phyloP scores from a whole-genome alignment of 2,113 vertebrate species.

The Sapajus apella region DNA sequence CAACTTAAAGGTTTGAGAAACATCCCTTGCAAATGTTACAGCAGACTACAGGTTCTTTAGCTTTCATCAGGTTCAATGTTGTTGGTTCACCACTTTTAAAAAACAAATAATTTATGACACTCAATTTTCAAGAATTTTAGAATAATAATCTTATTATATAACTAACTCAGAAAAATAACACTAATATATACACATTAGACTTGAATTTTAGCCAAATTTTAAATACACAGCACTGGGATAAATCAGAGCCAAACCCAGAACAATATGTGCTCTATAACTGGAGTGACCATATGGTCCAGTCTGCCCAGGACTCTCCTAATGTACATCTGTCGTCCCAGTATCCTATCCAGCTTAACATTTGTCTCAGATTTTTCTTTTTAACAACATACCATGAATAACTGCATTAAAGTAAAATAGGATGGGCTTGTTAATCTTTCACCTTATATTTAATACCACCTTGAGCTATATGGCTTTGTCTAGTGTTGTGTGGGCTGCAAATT shows the following conservation, averaged over 20 bases:
- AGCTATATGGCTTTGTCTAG: neutral
- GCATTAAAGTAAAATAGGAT: neutral
- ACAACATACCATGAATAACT: neutral
- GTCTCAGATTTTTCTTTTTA: neutral
- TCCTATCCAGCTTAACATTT: neutral
- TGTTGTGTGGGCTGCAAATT: neutral
- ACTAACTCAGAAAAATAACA: neutral
- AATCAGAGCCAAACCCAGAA: conserved; percentile 13
- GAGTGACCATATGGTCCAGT: neutral
- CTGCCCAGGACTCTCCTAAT: neutral
- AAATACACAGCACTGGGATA: conserved; percentile 2
- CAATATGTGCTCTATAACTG: neutral
- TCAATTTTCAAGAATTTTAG: neutral
- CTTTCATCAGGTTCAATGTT: neutral
- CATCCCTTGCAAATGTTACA: neutral
- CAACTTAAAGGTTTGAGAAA: conserved; percentile 12
- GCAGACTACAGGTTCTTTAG: neutral
- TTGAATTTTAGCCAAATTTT: conserved; percentile 37
- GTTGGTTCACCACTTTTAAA: neutral
- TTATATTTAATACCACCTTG: neutral
- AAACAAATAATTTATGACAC: neutral
- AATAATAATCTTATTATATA: conserved; percentile 1
- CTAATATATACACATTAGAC: neutral
- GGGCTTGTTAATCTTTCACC: neutral
- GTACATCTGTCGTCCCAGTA: neutral